Conservation (phyloP, 2,888 invertebrate species). For the Xanthia togata region DNA sequence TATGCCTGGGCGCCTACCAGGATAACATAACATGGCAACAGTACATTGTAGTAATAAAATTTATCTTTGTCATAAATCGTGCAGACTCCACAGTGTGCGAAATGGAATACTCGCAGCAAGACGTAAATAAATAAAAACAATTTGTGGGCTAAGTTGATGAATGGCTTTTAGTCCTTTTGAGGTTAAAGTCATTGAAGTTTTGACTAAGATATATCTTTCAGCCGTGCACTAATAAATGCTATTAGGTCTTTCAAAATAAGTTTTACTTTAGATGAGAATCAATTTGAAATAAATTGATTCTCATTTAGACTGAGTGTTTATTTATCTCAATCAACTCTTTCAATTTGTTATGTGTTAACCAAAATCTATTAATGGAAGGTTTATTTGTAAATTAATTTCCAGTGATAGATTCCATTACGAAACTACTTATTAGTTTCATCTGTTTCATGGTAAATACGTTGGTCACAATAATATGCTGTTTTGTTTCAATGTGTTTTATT, state of each 20-base stretch:
- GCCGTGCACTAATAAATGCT: background rate
- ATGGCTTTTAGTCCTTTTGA: constrained; percentile 29
- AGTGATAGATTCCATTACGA: background rate
- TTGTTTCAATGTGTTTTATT: constrained; percentile 14
- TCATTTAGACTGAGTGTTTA: background rate
- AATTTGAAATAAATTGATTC: too few species aligned
- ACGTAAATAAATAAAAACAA: constrained; percentile 50
- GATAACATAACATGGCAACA: constrained; percentile 49
- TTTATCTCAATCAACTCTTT: constrained; percentile 2
- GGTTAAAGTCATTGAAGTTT: constrained; percentile 43
- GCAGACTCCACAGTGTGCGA: constrained; percentile 38
- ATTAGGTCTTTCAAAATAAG: background rate
- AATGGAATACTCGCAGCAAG: constrained; percentile 40
- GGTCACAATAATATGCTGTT: background rate
- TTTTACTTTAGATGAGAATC: background rate
- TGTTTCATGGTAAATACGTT: background rate
- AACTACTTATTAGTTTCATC: background rate
- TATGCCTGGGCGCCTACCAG: constrained; percentile 32
- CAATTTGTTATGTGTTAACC: background rate
- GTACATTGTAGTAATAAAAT: constrained; percentile 60
- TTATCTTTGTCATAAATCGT: constrained; percentile 64
- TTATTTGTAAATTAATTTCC: background rate
- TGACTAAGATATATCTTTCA: background rate
- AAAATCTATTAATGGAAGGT: background rate
- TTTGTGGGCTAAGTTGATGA: constrained; percentile 40